Percentiles rank a stretch among this genome's conserved stretches.
Conservation (phyloP, 2,888 invertebrate species). For the Trissolcus japonicus region DNA sequence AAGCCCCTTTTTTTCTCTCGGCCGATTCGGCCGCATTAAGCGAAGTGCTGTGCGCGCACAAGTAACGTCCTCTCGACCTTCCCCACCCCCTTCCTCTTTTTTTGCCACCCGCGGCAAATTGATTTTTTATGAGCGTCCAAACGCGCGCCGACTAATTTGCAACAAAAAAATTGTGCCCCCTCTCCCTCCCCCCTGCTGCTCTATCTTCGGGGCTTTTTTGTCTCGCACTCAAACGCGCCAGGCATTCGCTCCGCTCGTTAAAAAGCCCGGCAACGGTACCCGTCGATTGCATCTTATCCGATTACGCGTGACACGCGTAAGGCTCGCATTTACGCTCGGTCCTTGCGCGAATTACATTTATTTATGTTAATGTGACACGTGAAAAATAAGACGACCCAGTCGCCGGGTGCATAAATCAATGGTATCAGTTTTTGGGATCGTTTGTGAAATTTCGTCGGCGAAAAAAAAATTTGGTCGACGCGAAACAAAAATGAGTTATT, state of each 20-base stretch:
- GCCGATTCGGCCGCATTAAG: conserved; percentile 8
- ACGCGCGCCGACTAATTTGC: conserved; percentile 21
- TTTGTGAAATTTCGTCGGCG: neutral
- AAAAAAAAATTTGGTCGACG: no score
- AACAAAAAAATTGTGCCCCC: conserved; percentile 13
- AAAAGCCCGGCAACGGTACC: conserved; percentile 46
- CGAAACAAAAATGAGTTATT: neutral
- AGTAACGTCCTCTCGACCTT: neutral
- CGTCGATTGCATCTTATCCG: conserved; percentile 68
- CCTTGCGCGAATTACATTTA: conserved; percentile 44
- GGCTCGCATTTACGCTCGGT: conserved; percentile 61
- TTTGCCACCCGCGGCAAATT: conserved; percentile 22
- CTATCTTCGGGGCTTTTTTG: no score
- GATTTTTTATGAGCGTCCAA: conserved; percentile 34
- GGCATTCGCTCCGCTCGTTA: conserved; percentile 45
- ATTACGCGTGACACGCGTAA: conserved; percentile 68
- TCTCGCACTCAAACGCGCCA: conserved; percentile 24
- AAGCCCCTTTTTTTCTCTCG: conserved; percentile 25
- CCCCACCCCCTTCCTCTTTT: neutral
- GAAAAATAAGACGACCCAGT: conserved; percentile 26
- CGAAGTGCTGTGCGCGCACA: conserved; percentile 12
- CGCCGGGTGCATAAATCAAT: no score
- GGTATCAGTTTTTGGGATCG: conserved; percentile 7
- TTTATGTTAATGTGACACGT: conserved; percentile 45
- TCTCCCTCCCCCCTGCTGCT: conserved; percentile 3